phyloP scores from a whole-genome alignment of 2,113 vertebrate genomes.

The Gadus chalcogrammus region DNA sequence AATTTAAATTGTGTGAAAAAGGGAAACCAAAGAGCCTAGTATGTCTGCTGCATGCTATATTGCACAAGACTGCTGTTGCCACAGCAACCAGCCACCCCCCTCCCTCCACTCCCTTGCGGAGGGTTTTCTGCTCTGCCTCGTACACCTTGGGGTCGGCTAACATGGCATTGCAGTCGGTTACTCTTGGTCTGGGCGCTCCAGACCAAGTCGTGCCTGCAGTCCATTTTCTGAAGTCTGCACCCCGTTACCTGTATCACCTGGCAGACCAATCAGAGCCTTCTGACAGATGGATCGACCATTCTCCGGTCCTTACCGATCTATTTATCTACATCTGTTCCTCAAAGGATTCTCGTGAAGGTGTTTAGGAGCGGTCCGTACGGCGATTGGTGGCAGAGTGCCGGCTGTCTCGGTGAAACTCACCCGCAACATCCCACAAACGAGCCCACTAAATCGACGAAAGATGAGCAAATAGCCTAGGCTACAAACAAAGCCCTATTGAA shows the following conservation, averaged over 20 bases:
- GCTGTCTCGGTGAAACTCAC: too few species aligned
- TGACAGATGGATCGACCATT: conserved; percentile 37
- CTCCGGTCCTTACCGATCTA: conserved; percentile 7
- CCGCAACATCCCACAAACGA: too few species aligned
- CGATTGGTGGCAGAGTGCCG: too few species aligned
- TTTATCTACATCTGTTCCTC: too few species aligned
- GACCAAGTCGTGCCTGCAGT: background rate
- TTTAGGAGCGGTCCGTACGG: too few species aligned
- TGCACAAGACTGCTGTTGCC: conserved; percentile 76
- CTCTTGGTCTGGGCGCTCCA: conserved; percentile 20
- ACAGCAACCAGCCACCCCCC: conserved; percentile 67
- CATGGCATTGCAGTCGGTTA: conserved; percentile 52
- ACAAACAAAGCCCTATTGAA: too few species aligned
- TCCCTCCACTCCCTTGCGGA: conserved; percentile 51
- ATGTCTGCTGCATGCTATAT: conserved; percentile 63
- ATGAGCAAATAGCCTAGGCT: too few species aligned
- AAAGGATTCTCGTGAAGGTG: too few species aligned
- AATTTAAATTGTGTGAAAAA: background rate
- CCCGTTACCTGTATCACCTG: background rate
- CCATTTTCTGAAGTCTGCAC: conserved; percentile 21
- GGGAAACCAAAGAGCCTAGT: conserved; percentile 42
- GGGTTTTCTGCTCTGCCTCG: conserved; percentile 70
- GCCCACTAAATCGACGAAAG: too few species aligned
- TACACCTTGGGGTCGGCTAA: conserved; percentile 76
- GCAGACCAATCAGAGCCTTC: conserved; percentile 29